Evolutionary conservation across 2,888 invertebrate genomes (phyloP).

Genomic region (Podabrus alpinus): DNA sequence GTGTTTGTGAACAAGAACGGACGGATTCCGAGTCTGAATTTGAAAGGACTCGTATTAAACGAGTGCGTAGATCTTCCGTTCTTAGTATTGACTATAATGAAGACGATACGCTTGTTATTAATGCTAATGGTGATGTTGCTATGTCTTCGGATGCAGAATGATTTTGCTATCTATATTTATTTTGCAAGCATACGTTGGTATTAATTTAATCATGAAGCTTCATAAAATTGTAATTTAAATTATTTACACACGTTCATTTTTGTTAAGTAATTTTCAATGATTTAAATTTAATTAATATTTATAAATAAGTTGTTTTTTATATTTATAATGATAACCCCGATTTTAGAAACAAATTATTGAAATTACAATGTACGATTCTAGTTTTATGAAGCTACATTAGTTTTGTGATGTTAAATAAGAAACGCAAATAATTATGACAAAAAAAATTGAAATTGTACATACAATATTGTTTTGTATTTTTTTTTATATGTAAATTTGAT

Average conservation of each 20-base stretch:
- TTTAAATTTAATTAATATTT: background rate
- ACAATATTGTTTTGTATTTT: slow-evolving; percentile 1
- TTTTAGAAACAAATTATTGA: background rate
- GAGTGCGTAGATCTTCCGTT: slow-evolving; percentile 72
- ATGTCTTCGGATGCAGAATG: slow-evolving; percentile 54
- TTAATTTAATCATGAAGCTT: slow-evolving; percentile 11
- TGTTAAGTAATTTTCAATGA: background rate
- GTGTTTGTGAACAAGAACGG: slow-evolving; percentile 53
- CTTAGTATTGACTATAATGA: slow-evolving; percentile 76
- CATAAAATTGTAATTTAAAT: slow-evolving; percentile 11
- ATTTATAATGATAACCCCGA: too few relatives aligned
- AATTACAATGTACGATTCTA: background rate
- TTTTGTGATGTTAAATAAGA: slow-evolving; percentile 1
- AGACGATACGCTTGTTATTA: slow-evolving; percentile 72
- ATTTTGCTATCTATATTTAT: background rate
- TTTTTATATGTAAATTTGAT: background rate
- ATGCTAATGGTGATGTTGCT: slow-evolving; percentile 69
- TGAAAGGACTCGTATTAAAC: slow-evolving; percentile 63
- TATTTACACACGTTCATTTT: background rate
- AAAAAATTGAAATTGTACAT: background rate
- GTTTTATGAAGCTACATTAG: background rate
- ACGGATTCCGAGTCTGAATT: slow-evolving; percentile 57
- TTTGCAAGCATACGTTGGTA: slow-evolving; percentile 7
- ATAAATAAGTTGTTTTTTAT: background rate
- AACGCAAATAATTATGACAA: background rate